These are phyloP conservation scores for Sinonovacula constricta DNA, from an alignment of 1,140 invertebrate genomes.

Conservation along the genomic window DNA sequence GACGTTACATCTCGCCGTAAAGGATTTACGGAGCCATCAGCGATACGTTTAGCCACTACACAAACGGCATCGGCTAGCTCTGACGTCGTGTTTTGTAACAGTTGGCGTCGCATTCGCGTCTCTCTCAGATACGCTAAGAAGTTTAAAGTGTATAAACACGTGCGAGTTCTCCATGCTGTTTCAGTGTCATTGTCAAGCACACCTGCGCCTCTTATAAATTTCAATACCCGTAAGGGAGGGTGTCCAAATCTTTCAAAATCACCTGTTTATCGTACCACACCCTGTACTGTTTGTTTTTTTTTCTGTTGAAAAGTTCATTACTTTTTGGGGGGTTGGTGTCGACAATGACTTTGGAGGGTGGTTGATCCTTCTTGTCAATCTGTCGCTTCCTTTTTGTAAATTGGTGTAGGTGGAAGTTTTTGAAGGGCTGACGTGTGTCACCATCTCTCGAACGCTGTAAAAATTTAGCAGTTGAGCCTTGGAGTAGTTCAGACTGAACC, in stretches of 20 bases:
- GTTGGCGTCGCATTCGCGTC: not conserved
- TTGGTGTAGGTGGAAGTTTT: conserved; percentile 1
- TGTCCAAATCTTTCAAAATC: not conserved
- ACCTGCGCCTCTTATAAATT: not conserved
- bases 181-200: not conserved
- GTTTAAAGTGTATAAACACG: not conserved
- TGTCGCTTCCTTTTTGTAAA: not conserved
- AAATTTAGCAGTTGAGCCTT: conserved; percentile 4
- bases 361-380: not conserved
- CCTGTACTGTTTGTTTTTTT: not conserved
- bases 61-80: not conserved
- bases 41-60: not conserved
- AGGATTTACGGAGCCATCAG: not conserved
- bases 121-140: not conserved
- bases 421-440: not conserved
- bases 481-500: conserved; percentile 16
- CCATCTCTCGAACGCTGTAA: not conserved
- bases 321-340: not conserved
- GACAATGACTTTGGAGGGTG: not conserved
- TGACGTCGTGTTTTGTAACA: not conserved
- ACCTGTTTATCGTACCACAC: not conserved
- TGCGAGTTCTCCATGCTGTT: not conserved
- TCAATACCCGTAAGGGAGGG: not conserved
- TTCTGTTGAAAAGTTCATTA: not conserved
- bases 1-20: not conserved